Percentiles rank a stretch among this genome's conserved stretches.
phyloP scores from a whole-genome alignment of 2,888 invertebrate genomes.

The Frankliniella intonsa region DNA sequence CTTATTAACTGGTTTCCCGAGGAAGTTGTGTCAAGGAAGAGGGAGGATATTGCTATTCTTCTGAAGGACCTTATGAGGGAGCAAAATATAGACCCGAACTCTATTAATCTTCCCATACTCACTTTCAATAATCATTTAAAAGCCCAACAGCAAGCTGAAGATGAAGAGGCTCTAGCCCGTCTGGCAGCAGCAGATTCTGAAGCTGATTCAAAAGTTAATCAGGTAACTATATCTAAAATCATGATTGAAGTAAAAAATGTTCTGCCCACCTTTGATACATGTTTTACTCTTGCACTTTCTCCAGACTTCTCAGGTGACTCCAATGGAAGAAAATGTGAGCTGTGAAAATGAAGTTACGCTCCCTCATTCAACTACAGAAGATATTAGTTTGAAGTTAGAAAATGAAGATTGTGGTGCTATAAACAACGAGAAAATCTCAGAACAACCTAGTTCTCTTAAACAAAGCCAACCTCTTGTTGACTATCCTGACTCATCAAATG shows the following conservation, averaged over 20 bases:
- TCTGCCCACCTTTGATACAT: not conserved
- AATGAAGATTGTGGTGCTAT: not conserved
- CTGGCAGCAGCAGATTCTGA: conserved; percentile 43
- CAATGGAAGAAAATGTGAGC: not conserved
- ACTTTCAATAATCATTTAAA: conserved; percentile 31
- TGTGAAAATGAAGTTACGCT: conserved; percentile 39
- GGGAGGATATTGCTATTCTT: conserved; percentile 78
- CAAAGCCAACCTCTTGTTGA: not conserved
- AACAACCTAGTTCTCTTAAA: not conserved
- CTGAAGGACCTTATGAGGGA: conserved; percentile 70
- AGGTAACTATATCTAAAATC: not conserved
- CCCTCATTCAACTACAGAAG: conserved; percentile 33
- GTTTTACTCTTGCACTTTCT: not conserved
- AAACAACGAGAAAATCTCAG: not conserved
- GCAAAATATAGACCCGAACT: conserved; percentile 60
- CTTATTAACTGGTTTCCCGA: conserved; percentile 83
- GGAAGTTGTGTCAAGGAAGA: conserved; percentile 74
- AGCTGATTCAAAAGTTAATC: conserved; percentile 41
- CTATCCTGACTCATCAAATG: not conserved
- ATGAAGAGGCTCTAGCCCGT: conserved; percentile 44
- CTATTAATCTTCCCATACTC: conserved; percentile 54
- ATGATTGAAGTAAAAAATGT: not conserved
- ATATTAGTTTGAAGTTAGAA: not conserved
- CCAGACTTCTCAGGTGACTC: not conserved
- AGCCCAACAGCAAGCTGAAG: conserved; percentile 40